Evolutionary conservation across 2,888 invertebrate genomes (phyloP), one percentile per base, ranked within the genome.

Genomic region (Blastobasis lacticolella): DNA sequence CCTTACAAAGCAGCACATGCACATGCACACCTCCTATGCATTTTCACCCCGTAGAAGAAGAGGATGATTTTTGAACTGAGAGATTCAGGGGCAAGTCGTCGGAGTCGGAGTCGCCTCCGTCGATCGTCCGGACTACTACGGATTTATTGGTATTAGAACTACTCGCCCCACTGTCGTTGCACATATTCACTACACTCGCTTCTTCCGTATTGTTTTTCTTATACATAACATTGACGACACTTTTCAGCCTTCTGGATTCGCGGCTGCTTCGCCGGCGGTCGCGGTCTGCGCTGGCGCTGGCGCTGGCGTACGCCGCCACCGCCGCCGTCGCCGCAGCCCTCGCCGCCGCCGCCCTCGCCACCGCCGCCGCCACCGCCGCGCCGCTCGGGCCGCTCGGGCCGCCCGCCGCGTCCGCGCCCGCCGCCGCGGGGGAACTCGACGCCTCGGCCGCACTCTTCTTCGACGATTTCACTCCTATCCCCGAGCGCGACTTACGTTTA

Each of bases 1-100:
- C 23, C 23, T 23, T 23, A 23, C 23, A 23, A 23, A 2, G 23
- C 23, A 23, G 23, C 23, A 23, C 23, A 23, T 23, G 23, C 23
- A 23, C 23, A 23, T 23, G 23, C 23, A 23, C 23, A 23, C 23
- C 23, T 23, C 23, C 23, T 23, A 23, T 23, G 23, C 23, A 23
- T 23, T 40, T 40, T 40, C 41, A 40, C 41, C 1, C 7, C 41
- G 9, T 9, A 40, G 41, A 40, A 40, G 41, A 40, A 40, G 9
- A 40, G 41, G 41, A 40, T 46, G 59, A 58, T 57, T 72, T 77
- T 46, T 75, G 71, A 58, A 83, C 62, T 3, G 78, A 75, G 23
- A 83, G 71, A 63, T 84, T 81, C 23, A 83, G 69, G 38, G 86
- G 86, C 54, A 83, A 58, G 53, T 84, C 84, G 48, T 85, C 85